Conservation (phyloP, 1,140 invertebrate species). For the Pteromalus puparum region DNA sequence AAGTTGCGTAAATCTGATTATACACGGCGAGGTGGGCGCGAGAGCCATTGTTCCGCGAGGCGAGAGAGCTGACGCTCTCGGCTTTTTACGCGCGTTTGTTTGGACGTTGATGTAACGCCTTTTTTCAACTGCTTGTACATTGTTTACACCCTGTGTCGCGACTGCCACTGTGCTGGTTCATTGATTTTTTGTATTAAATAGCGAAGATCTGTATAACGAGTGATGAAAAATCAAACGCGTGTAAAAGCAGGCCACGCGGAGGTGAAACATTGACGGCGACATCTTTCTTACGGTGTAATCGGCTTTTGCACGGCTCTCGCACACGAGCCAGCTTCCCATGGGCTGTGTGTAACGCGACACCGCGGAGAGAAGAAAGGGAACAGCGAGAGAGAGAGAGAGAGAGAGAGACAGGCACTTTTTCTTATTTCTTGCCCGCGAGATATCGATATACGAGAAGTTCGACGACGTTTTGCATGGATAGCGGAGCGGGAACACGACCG, state of each 20-base stretch:
- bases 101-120: conserved; percentile 20
- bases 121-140: background rate
- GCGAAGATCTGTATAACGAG: too few relatives aligned
- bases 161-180: background rate
- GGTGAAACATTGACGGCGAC: conserved; percentile 36
- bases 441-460: conserved; percentile 45
- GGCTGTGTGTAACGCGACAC: conserved; percentile 28
- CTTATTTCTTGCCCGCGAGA: conserved; percentile 33
- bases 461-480: conserved; percentile 41
- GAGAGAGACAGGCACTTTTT: background rate
- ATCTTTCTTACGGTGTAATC: conserved; percentile 45
- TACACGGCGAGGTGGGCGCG: background rate
- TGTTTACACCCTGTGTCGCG: background rate
- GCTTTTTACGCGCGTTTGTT: background rate
- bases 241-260: background rate
- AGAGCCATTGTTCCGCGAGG: conserved; percentile 29
- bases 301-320: background rate
- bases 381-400: background rate
- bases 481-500: background rate
- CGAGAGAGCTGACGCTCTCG: background rate
- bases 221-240: conserved; percentile 38
- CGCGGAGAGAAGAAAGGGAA: conserved; percentile 2
- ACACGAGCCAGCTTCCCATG: background rate
- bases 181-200: background rate
- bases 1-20: conserved; percentile 44